Conservation (phyloP, 2,888 invertebrate genomes). For the Machimus atricapillus region DNA sequence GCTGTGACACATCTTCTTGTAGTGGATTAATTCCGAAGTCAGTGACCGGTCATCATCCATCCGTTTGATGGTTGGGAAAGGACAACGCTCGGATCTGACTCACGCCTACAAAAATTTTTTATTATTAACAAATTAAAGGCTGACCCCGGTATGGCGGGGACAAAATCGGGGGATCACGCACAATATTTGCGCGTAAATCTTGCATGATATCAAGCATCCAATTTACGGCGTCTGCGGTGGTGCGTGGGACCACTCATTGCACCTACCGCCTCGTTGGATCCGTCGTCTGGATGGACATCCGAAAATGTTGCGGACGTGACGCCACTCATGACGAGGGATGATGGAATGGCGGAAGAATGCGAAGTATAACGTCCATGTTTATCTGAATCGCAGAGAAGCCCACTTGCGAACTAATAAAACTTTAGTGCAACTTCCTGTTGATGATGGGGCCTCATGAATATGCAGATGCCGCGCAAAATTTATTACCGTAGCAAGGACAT, state of each 20-base stretch:
- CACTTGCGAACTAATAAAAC: not conserved
- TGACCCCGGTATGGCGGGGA: not conserved
- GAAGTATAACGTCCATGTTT: not conserved
- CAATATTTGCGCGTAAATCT: not conserved
- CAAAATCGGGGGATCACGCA: not conserved
- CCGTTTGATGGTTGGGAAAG: not conserved
- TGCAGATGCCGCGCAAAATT: not conserved
- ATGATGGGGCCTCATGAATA: not conserved
- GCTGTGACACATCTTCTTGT: not conserved
- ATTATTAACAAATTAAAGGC: not conserved
- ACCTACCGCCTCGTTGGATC: not conserved
- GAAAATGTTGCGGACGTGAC: not conserved
- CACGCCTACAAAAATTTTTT: not conserved
- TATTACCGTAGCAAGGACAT: not conserved
- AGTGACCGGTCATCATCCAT: not conserved
- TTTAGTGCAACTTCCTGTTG: not conserved
- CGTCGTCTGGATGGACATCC: not conserved
- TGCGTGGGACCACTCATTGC: not conserved
- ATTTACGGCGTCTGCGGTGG: not conserved
- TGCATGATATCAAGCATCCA: not conserved
- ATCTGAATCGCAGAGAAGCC: not conserved
- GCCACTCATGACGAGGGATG: not conserved
- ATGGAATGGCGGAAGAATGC: not conserved
- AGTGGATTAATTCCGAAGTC: constrained; percentile 1
- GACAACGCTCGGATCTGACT: not conserved